These are phyloP conservation scores for Neuroscelio doddi DNA, from an alignment of 2,888 invertebrate species.

Conservation along the genomic window DNA sequence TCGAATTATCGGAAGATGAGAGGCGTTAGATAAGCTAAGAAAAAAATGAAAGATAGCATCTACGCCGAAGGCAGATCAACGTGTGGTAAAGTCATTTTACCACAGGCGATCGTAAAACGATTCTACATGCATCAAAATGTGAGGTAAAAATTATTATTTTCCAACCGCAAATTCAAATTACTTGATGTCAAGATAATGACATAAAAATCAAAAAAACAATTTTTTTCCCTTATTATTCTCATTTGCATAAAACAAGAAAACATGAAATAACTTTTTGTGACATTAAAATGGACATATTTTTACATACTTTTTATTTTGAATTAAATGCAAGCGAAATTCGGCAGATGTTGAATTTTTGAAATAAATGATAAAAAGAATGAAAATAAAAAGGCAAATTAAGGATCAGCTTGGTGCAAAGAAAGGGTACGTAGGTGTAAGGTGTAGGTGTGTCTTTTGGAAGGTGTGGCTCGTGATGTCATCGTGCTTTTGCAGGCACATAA, in stretches of 20 bases:
- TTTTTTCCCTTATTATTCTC: too few relatives aligned
- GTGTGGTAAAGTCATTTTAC: conserved; percentile 39
- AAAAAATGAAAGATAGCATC: conserved; percentile 21
- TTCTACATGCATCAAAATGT: conserved; percentile 38
- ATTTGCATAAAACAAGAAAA: too few relatives aligned
- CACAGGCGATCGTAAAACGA: conserved; percentile 42
- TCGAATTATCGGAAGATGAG: conserved; percentile 33
- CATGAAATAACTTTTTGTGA: too few relatives aligned
- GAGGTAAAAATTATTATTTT: conserved; percentile 27
- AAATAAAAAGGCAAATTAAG: too few relatives aligned
- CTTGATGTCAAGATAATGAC: too few relatives aligned
- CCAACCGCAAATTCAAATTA: conserved; percentile 39
- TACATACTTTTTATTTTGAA: too few relatives aligned
- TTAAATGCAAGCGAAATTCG: too few relatives aligned
- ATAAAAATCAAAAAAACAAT: too few relatives aligned
- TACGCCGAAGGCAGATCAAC: conserved; percentile 34
- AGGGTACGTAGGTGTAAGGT: conserved; percentile 45
- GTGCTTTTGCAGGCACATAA: conserved; percentile 22
- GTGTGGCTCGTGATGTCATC: conserved; percentile 37
- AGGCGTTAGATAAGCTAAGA: conserved; percentile 38
- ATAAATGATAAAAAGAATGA: too few relatives aligned
- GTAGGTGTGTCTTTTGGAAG: conserved; percentile 36
- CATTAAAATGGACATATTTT: too few relatives aligned
- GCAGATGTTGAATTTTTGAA: too few relatives aligned
- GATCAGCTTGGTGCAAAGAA: too few relatives aligned